Evolutionary conservation across 2,888 invertebrate genomes (phyloP), one percentile per base, ranked within the genome.

Genomic region (Epinotia bilunana): DNA sequence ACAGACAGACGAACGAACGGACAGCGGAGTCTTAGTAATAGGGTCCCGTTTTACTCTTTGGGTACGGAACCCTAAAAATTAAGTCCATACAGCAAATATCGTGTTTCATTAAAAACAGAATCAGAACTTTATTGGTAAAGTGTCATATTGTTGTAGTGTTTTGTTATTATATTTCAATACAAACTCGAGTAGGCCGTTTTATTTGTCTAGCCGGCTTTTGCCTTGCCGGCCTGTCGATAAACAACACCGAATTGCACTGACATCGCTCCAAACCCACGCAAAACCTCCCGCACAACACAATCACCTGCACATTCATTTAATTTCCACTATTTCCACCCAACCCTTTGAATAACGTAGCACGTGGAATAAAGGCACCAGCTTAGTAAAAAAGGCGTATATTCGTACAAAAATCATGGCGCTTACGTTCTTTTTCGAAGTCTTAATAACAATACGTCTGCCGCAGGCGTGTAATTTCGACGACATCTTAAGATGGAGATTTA

Each of bases 381-480:
- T 5, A 9, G 5, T 2, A 4, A 39, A 43, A 43, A 43, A 0
- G 62, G 20, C 12, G 62, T 20, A 62, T 33, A 39, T 16, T 39
- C 9, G 16, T 61, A 18, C 9, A 18, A 61, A 61, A 61, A 11
- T 39, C 16, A 9, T 16, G 39, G 18, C 9, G n/a, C n/a, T 61
- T 39, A 39, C n/a, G 18, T 6, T 18, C n/a, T 61, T 61, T 61
- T 62, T n/a, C 11, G 0, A 39, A 9, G 69, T 23, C 61, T 80
- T 78, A 81, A 83, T 83, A 84, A 82, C 80, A 79, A 82, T 83
- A 81, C 76, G 83, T 83, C 84, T 83, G 78, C 72, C 78, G 77
- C 83, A 84, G 80, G 78, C 80, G 73, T 53, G 71, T 80, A 78
- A 73, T 76, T 78, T 74, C 67, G 69, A 74, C 65, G 73, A 72